Evolutionary conservation across 2,797 vertebrate genomes (phyloP).

Genomic region (Champsocephalus gunnari): DNA sequence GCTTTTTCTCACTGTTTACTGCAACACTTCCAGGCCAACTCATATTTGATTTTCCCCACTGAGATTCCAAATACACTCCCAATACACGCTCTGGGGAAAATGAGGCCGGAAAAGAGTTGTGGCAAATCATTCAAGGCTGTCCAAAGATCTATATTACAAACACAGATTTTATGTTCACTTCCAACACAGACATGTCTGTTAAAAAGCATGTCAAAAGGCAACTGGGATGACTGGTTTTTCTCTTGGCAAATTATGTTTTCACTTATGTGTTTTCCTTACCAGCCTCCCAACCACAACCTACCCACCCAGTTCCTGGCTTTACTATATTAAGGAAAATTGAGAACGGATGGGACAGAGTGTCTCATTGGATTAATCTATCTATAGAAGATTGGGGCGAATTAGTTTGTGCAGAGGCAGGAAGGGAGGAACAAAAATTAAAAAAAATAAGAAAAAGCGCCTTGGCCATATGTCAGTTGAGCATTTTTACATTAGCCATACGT

Average conservation of each 20-base stretch:
- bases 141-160: constrained; percentile 81
- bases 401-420: constrained; percentile 1
- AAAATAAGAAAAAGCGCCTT: constrained; percentile 61
- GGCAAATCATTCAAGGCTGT: constrained; percentile 82
- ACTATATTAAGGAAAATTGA: constrained; percentile 76
- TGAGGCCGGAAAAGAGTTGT: constrained; percentile 74
- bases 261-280: constrained; percentile 80
- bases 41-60: constrained; percentile 77
- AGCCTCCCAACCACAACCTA: constrained; percentile 67
- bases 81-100: constrained; percentile 70
- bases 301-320: constrained; percentile 68
- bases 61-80: constrained; percentile 77
- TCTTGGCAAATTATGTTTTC: constrained; percentile 84
- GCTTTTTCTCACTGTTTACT: constrained; percentile 81
- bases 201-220: constrained; percentile 80
- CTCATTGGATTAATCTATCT: constrained; percentile 62
- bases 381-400: constrained; percentile 48
- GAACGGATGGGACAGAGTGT: constrained; percentile 77
- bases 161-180: constrained; percentile 82
- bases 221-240: constrained; percentile 81
- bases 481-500: constrained; percentile 84
- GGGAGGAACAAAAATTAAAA: constrained; percentile 49
- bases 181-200: constrained; percentile 78
- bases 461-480: constrained; percentile 73
- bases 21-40: constrained; percentile 83